phyloP scores from a whole-genome alignment of 2,113 vertebrate genomes.

The Cnemophilus loriae region DNA sequence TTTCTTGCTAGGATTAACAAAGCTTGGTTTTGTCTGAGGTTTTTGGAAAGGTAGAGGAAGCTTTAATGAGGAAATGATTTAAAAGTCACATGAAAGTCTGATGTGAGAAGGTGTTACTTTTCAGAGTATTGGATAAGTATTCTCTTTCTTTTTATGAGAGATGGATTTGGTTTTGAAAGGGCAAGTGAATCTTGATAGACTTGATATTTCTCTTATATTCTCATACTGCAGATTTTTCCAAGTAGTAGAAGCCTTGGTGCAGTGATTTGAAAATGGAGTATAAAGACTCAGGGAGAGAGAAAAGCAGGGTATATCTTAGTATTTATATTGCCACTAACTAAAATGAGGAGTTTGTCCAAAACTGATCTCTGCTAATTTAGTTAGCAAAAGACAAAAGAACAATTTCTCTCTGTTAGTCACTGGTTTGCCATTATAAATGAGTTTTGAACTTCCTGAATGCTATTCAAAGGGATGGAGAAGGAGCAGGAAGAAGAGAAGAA shows the following conservation, averaged over 20 bases:
- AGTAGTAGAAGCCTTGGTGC: background rate
- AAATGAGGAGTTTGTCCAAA: background rate
- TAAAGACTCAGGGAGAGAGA: background rate
- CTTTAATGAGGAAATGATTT: background rate
- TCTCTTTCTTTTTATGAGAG: background rate
- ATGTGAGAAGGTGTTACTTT: background rate
- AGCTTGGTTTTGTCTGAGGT: background rate
- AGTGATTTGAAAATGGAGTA: background rate
- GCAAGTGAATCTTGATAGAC: background rate
- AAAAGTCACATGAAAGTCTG: background rate
- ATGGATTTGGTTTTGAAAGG: background rate
- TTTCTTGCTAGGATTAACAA: background rate
- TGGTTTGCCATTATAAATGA: background rate
- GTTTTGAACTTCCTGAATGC: slow-evolving; percentile 37
- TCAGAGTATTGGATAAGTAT: background rate
- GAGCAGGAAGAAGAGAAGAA: background rate
- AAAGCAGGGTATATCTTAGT: background rate
- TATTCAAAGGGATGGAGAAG: slow-evolving; percentile 32
- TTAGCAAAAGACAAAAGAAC: background rate
- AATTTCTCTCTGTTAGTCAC: background rate
- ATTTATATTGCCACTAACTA: background rate
- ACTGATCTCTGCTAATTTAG: background rate
- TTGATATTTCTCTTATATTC: background rate
- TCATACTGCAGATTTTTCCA: background rate
- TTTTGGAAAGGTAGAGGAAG: background rate